Evolutionary conservation across 2,888 invertebrate genomes (phyloP).

Genomic region (Platycheirus rosarum): DNA sequence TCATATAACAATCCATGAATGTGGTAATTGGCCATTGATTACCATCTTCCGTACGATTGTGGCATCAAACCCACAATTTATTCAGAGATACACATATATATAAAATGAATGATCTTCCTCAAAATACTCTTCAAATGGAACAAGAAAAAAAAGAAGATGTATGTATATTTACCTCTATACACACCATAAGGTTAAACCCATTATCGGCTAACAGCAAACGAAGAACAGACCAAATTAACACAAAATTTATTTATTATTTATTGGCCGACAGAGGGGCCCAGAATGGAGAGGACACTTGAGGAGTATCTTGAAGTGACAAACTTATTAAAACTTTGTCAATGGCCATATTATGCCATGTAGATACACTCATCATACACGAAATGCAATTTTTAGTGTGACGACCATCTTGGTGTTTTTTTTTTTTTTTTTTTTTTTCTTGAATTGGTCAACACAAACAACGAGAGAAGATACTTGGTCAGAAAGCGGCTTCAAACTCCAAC

Average conservation of each 20-base stretch:
- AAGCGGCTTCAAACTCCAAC: constrained; percentile 28
- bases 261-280: constrained; percentile 77
- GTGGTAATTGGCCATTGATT: constrained; percentile 74
- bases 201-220: constrained; percentile 65
- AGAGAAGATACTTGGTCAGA: constrained; percentile 25
- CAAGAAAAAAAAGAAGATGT: constrained; percentile 29
- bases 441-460: constrained; percentile 61
- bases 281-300: background rate
- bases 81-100: constrained; percentile 27
- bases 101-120: too few species aligned
- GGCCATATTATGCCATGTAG: constrained; percentile 70
- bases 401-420: constrained; percentile 9
- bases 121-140: constrained; percentile 29
- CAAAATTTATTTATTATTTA: constrained; percentile 82
- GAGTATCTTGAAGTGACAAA: constrained; percentile 59
- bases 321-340: constrained; percentile 74
- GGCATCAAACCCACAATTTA: constrained; percentile 61
- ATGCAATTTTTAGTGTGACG: constrained; percentile 53
- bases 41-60: constrained; percentile 70
- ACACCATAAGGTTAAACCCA: constrained; percentile 65
- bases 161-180: constrained; percentile 31
- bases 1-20: constrained; percentile 68
- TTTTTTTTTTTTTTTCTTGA: too few species aligned
- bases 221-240: constrained; percentile 78
- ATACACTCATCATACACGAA: constrained; percentile 59